These are phyloP conservation scores for Lagopus muta DNA, from an alignment of 2,113 vertebrate genomes.

Conservation along the genomic window DNA sequence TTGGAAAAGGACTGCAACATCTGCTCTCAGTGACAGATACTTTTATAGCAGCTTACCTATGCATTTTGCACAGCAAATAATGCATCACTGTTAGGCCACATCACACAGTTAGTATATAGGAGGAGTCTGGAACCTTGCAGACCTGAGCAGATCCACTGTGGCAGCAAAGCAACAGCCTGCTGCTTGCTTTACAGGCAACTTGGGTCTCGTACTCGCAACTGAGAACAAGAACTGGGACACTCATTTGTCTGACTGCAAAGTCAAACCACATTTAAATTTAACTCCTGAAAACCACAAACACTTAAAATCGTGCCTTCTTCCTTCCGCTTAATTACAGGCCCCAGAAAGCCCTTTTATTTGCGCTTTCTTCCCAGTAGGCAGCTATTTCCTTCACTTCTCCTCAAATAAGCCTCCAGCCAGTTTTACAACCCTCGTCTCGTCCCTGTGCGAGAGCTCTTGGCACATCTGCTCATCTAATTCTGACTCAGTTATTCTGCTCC, in stretches of 20 bases:
- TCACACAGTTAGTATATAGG: not conserved
- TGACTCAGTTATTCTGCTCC: slow-evolving; percentile 60
- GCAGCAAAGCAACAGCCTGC: not conserved
- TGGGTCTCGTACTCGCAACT: not conserved
- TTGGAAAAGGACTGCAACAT: not conserved
- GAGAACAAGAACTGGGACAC: slow-evolving; percentile 15
- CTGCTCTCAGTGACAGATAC: not conserved
- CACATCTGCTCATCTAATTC: slow-evolving; percentile 9
- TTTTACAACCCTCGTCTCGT: slow-evolving; percentile 4
- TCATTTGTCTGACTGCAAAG: not conserved
- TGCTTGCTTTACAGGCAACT: not conserved
- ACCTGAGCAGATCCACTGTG: not conserved
- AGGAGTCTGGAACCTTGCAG: not conserved
- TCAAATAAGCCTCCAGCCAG: not conserved
- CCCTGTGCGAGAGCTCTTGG: slow-evolving; percentile 28
- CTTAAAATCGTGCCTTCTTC: not conserved
- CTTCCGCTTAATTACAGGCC: slow-evolving; percentile 25
- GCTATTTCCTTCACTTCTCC: slow-evolving; percentile 38
- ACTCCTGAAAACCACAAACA: slow-evolving; percentile 38
- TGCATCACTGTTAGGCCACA: not conserved
- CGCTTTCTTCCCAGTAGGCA: not conserved
- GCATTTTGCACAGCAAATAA: not conserved
- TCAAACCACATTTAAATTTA: slow-evolving; percentile 32
- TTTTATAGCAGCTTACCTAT: not conserved
- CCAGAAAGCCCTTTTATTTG: not conserved